These are phyloP conservation scores for Anniella stebbinsi DNA, from an alignment of 2,797 vertebrate genomes.

Conservation along the genomic window DNA sequence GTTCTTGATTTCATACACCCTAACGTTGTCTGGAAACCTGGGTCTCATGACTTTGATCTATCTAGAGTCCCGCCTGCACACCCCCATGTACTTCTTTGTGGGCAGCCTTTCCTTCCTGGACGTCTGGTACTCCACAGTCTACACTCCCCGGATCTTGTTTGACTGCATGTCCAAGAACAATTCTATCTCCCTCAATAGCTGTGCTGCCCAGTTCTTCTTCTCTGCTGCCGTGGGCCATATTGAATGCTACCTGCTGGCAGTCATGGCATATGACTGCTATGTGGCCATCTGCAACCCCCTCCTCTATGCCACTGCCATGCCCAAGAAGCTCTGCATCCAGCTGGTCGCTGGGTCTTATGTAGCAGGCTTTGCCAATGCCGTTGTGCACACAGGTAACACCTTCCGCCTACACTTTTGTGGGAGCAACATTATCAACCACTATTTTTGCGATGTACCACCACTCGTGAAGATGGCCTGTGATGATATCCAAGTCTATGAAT, in stretches of 20 bases:
- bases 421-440: constrained; percentile 65
- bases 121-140: constrained; percentile 67
- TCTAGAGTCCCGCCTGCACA: constrained; percentile 47
- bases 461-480: constrained; percentile 60
- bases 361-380: constrained; percentile 53
- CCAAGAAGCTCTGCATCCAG: constrained; percentile 50
- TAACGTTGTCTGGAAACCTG: constrained; percentile 52
- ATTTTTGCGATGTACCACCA: constrained; percentile 63
- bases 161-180: constrained; percentile 62
- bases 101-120: constrained; percentile 64
- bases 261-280: constrained; percentile 67
- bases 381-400: constrained; percentile 53
- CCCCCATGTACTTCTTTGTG: constrained; percentile 66
- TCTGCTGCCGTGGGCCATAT: constrained; percentile 45
- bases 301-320: constrained; percentile 58
- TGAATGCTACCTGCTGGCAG: constrained; percentile 59
- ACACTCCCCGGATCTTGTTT: constrained; percentile 59
- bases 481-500: constrained; percentile 47
- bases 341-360: constrained; percentile 49
- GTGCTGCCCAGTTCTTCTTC: constrained; percentile 63
- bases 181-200: constrained; percentile 59
- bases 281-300: constrained; percentile 58
- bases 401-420: constrained; percentile 60
- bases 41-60: constrained; percentile 47
- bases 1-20: constrained; percentile 47